phyloP scores from a whole-genome alignment of 2,113 vertebrate genomes.

The Solenodon paradoxus region DNA sequence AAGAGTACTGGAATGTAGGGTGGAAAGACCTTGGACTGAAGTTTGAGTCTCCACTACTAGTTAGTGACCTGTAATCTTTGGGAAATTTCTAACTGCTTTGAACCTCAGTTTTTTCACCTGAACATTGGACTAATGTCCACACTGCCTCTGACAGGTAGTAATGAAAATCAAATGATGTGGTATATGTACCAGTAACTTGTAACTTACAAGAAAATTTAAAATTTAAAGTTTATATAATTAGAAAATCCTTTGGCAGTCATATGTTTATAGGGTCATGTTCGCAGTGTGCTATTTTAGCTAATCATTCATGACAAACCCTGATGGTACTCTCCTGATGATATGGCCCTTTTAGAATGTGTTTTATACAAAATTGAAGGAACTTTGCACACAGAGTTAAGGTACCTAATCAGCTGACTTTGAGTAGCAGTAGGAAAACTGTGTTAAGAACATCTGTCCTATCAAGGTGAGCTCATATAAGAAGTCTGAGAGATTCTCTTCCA shows the following conservation, averaged over 20 bases:
- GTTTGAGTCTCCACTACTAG: no score
- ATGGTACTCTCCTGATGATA: no score
- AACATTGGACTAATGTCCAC: not conserved
- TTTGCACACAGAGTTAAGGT: not conserved
- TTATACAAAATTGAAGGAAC: not conserved
- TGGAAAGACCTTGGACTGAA: not conserved
- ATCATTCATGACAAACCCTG: not conserved
- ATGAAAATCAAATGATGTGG: conserved; percentile 10
- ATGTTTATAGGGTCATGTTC: not conserved
- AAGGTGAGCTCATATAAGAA: not conserved
- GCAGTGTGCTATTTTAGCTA: not conserved
- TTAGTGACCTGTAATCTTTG: not conserved
- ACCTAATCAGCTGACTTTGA: not conserved
- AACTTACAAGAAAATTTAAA: not conserved
- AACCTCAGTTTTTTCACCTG: no score
- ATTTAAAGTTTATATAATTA: not conserved
- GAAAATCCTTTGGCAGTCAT: not conserved
- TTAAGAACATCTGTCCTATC: not conserved
- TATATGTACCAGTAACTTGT: not conserved
- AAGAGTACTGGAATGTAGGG: not conserved
- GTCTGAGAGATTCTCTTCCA: not conserved
- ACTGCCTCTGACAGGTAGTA: not conserved
- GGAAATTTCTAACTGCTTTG: no score
- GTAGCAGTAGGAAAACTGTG: not conserved
- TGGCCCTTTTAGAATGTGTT: not conserved